These are phyloP conservation scores for Drosophila ambigua DNA, from an alignment of 1,140 invertebrate genomes.

Conservation along the genomic window DNA sequence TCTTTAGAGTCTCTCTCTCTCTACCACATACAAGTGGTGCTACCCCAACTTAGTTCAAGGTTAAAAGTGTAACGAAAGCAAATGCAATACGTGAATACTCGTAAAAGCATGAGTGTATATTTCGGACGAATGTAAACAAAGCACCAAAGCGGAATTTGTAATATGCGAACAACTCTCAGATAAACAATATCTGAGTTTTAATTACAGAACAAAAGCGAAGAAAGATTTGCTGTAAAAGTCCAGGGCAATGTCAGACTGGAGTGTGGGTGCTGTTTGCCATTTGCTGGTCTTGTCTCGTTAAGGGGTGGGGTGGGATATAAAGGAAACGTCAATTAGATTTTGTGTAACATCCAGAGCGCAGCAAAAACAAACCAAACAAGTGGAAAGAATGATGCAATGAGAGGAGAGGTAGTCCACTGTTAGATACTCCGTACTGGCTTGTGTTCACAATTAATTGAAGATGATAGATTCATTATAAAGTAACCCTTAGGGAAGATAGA, in stretches of 20 bases:
- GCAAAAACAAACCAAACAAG: conserved; percentile 43
- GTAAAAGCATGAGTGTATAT: not conserved
- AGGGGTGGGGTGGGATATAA: conserved; percentile 10
- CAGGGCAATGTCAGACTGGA: conserved; percentile 4
- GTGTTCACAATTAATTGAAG: too few relatives aligned
- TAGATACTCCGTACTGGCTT: not conserved
- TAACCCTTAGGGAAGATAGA: too few relatives aligned
- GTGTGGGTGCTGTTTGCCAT: conserved; percentile 2
- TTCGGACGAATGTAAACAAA: conserved; percentile 31
- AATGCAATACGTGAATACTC: conserved; percentile 1
- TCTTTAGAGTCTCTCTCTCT: too few relatives aligned
- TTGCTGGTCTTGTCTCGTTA: not conserved
- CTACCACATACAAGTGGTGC: too few relatives aligned
- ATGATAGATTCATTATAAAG: too few relatives aligned
- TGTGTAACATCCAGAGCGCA: conserved; percentile 39
- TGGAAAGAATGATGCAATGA: conserved; percentile 13
- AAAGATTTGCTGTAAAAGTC: conserved; percentile 4
- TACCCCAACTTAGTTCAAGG: conserved; percentile 1
- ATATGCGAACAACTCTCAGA: conserved; percentile 23
- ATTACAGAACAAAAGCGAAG: conserved; percentile 33
- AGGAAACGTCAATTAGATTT: conserved; percentile 63
- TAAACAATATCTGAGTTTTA: conserved; percentile 37
- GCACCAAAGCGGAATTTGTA: conserved; percentile 31
- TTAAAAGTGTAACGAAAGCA: conserved; percentile 1
- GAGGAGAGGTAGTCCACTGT: not conserved